These are phyloP conservation scores for Embidobia sp. DNA, from an alignment of 2,888 invertebrate genomes.

Conservation along the genomic window DNA sequence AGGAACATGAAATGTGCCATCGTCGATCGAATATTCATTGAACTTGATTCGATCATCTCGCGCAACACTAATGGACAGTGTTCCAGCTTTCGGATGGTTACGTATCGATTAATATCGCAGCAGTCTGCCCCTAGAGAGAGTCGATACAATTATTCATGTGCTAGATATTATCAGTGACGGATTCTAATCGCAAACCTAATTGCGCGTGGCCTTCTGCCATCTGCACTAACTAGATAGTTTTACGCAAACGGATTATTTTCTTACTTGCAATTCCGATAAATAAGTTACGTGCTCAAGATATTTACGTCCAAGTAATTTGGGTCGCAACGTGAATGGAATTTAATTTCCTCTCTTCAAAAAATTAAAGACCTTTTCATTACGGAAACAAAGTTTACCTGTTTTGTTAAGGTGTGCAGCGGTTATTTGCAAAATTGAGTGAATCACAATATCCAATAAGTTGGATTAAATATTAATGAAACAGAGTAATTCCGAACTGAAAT, in stretches of 20 bases:
- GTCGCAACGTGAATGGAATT: no score
- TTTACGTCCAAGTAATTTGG: no score
- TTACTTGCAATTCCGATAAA: constrained; percentile 8
- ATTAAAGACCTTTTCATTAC: no score
- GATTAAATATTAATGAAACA: no score
- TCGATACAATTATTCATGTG: constrained; percentile 64
- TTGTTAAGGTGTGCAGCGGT: no score
- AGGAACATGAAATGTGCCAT: constrained; percentile 19
- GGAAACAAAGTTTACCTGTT: no score
- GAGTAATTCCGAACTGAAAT: no score
- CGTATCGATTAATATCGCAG: constrained; percentile 64
- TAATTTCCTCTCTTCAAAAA: no score
- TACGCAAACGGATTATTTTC: constrained; percentile 15
- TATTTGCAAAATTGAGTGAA: no score
- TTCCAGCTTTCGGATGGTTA: constrained; percentile 58
- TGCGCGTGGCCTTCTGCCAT: constrained; percentile 34
- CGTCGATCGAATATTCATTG: constrained; percentile 61
- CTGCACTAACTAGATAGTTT: constrained; percentile 27
- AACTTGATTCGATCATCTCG: constrained; percentile 60
- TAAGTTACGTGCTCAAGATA: constrained; percentile 2
- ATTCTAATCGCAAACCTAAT: constrained; percentile 61
- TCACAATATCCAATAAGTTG: no score
- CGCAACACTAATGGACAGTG: constrained; percentile 64
- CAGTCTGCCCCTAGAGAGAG: constrained; percentile 38
- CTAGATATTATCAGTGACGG: constrained; percentile 64